Percentiles rank a stretch among this genome's conserved stretches.
Evolutionary conservation across 1,140 invertebrate species (phyloP).

Genomic region (Cryptotermes secundus): DNA sequence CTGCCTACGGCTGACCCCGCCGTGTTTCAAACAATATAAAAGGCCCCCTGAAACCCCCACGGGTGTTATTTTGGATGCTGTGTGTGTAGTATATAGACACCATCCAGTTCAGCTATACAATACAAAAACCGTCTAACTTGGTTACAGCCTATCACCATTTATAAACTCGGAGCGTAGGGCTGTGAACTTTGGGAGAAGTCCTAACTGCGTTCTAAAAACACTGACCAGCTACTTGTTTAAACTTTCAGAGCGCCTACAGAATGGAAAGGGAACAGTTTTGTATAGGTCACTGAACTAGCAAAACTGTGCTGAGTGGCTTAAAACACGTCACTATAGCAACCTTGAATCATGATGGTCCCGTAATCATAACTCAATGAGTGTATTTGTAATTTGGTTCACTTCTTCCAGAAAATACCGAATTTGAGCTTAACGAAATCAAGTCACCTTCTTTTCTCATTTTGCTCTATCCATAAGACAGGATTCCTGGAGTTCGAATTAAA

Average conservation of each 20-base stretch:
- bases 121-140: conserved; percentile 31
- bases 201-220: conserved; percentile 19
- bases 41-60: neutral
- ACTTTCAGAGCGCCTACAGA: neutral
- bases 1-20: conserved; percentile 25
- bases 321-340: no score
- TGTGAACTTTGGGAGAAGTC: neutral
- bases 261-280: neutral
- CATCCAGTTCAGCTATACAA: conserved; percentile 24
- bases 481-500: no score
- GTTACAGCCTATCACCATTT: conserved; percentile 37
- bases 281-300: neutral
- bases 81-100: conserved; percentile 20
- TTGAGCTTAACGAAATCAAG: no score
- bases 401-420: no score
- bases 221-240: neutral
- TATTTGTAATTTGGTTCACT: no score
- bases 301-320: no score
- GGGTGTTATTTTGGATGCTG: conserved; percentile 33
- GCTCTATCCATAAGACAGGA: no score
- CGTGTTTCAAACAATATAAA: conserved; percentile 32
- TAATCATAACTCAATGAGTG: no score
- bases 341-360: no score
- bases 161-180: conserved; percentile 21
- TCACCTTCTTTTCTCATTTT: no score